Conservation (phyloP, 2,797 vertebrate genomes). For the Rhodeus uyekii region DNA sequence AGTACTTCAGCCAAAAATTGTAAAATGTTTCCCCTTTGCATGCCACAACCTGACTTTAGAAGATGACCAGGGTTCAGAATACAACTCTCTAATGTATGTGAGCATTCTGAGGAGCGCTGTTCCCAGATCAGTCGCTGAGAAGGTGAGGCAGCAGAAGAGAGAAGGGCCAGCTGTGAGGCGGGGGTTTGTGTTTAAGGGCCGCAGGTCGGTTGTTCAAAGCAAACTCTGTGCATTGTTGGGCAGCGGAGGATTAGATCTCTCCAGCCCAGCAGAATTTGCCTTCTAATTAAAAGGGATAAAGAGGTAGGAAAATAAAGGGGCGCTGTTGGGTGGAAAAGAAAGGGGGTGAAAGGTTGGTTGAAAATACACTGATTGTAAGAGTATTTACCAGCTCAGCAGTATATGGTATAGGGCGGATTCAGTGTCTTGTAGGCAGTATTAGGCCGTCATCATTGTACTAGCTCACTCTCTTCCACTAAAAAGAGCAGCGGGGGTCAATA, state of each 20-base stretch:
- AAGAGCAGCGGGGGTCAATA: conserved; percentile 46
- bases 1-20: conserved; percentile 6
- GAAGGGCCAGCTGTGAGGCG: conserved; percentile 61
- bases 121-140: conserved; percentile 27
- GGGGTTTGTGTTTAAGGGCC: conserved; percentile 70
- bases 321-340: conserved; percentile 77
- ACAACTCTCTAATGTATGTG: conserved; percentile 3
- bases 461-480: conserved; percentile 39
- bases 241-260: conserved; percentile 99
- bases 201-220: conserved; percentile 96
- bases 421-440: conserved; percentile 46
- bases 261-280: conserved; percentile 99
- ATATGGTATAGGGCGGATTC: conserved; percentile 53
- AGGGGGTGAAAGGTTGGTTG: conserved; percentile 88
- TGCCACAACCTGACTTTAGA: background rate
- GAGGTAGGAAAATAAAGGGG: conserved; percentile 83
- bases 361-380: conserved; percentile 76
- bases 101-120: conserved; percentile 2
- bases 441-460: conserved; percentile 46
- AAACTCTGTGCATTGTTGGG: conserved; percentile 99
- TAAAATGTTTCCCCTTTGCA: conserved; percentile 12
- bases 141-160: background rate
- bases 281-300: conserved; percentile 99
- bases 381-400: conserved; percentile 62
- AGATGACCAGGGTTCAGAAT: conserved; percentile 41